Conservation (phyloP, 2,113 vertebrate species). For the Carassius carassius region DNA sequence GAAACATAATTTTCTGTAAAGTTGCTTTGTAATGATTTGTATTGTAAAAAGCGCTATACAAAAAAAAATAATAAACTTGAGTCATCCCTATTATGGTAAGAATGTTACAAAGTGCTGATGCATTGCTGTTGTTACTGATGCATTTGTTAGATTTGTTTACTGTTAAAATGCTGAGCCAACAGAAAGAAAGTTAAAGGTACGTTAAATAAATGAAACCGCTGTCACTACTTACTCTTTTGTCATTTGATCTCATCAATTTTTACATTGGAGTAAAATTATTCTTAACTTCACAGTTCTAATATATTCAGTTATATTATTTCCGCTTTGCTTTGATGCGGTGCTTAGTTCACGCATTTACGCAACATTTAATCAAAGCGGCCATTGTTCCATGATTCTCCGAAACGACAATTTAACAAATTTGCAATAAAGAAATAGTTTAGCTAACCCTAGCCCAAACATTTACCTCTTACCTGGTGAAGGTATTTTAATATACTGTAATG, state of each 20-base stretch:
- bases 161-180: conserved; percentile 36
- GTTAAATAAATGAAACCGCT: neutral
- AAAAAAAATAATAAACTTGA: no score
- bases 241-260: neutral
- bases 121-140: conserved; percentile 17
- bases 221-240: neutral
- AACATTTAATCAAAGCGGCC: neutral
- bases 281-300: no score
- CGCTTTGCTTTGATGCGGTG: no score
- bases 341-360: neutral
- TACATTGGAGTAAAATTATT: neutral
- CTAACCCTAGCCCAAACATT: neutral
- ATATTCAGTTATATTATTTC: neutral
- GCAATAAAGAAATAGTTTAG: neutral
- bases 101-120: conserved; percentile 34
- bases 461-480: neutral
- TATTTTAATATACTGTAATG: no score
- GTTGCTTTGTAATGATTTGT: no score
- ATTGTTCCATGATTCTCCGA: neutral
- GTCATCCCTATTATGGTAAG: conserved; percentile 24
- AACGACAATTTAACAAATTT: neutral
- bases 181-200: neutral
- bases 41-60: no score
- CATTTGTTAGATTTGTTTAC: conserved; percentile 34
- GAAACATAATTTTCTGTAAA: no score